Conservation (phyloP, 2,888 invertebrate species). For the Apocheima hispidaria region DNA sequence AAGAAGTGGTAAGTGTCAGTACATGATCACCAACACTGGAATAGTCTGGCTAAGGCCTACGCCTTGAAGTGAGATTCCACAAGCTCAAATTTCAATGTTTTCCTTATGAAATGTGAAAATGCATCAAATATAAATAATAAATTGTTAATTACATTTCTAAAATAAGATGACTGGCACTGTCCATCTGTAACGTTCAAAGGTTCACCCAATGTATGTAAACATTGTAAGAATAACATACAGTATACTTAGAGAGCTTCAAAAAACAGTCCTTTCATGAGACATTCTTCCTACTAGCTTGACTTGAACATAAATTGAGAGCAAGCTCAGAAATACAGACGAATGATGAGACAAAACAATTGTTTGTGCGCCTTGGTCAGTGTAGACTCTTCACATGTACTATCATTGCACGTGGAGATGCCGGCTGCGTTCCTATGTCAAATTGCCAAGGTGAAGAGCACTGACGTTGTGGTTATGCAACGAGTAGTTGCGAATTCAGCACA, state of each 20-base stretch:
- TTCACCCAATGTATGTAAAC: background rate
- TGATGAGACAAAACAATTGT: background rate
- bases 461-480: conserved; percentile 84
- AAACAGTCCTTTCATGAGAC: background rate
- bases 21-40: no score
- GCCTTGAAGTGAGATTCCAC: no score
- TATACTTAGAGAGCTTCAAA: no score
- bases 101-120: no score
- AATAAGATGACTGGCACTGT: no score
- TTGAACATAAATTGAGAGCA: background rate
- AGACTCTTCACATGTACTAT: background rate
- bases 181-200: background rate
- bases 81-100: no score
- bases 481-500: conserved; percentile 45
- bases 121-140: no score
- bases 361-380: background rate
- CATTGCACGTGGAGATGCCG: conserved; percentile 55
- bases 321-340: background rate
- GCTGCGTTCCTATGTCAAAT: conserved; percentile 53
- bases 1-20: no score
- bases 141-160: no score
- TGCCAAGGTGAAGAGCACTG: conserved; percentile 67
- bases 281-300: background rate
- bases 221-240: background rate
- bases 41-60: no score